phyloP scores from a whole-genome alignment of 2,113 vertebrate genomes.

The Tenebrosternarchus preto region DNA sequence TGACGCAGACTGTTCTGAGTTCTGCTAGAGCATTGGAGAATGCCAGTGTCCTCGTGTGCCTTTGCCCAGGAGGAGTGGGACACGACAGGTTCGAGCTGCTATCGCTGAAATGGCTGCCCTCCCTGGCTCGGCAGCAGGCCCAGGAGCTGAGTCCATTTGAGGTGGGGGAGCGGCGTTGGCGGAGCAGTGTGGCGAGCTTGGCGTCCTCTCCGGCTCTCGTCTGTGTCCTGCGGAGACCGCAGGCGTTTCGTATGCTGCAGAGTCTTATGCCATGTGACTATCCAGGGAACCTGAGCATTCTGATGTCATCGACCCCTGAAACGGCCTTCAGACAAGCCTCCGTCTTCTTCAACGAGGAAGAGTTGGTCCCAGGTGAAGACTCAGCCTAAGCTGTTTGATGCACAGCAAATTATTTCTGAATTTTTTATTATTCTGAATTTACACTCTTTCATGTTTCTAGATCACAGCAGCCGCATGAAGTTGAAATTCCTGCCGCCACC shows the following conservation, averaged over 20 bases:
- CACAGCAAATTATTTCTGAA: not conserved
- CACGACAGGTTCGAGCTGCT: constrained; percentile 66
- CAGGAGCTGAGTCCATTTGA: constrained; percentile 74
- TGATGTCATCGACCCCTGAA: constrained; percentile 74
- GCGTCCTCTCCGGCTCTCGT: constrained; percentile 64
- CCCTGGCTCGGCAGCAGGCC: constrained; percentile 68
- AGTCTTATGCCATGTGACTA: constrained; percentile 45
- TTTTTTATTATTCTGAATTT: too few species aligned
- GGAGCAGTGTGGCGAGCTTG: constrained; percentile 61
- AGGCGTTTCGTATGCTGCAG: constrained; percentile 61
- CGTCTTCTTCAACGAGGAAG: constrained; percentile 71
- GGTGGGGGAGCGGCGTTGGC: constrained; percentile 67
- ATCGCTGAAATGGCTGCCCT: constrained; percentile 73
- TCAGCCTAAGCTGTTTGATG: not conserved
- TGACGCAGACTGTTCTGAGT: not conserved
- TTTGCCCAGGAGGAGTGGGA: constrained; percentile 44
- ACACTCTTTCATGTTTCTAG: constrained; percentile 48
- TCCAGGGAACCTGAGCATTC: constrained; percentile 37
- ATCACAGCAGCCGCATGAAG: constrained; percentile 57
- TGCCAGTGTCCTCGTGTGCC: not conserved
- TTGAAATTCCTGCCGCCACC: constrained; percentile 64
- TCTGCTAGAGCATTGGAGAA: not conserved
- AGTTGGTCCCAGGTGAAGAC: constrained; percentile 65
- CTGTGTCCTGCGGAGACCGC: constrained; percentile 55
- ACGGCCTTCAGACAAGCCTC: constrained; percentile 70